These are phyloP conservation scores for Globodera ellingtonae DNA, from an alignment of 1,140 invertebrate species.

Conservation along the genomic window DNA sequence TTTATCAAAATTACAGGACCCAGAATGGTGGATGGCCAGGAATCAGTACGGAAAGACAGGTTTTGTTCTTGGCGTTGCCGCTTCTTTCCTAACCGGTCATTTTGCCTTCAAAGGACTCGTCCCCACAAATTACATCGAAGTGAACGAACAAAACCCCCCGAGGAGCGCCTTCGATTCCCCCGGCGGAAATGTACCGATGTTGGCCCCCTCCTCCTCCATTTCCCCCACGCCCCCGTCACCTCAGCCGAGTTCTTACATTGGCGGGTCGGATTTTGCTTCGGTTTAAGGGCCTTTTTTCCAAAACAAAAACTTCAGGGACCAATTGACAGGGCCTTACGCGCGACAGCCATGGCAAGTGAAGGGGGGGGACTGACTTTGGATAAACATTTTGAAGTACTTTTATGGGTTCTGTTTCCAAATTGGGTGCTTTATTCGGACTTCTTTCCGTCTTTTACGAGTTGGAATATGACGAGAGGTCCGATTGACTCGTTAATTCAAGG, in stretches of 20 bases:
- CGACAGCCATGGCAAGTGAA: constrained; percentile 82
- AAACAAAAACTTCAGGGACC: constrained; percentile 50
- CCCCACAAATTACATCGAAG: constrained; percentile 29
- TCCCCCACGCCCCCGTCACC: constrained; percentile 19
- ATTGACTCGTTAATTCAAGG: neutral
- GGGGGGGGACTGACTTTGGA: too few relatives aligned
- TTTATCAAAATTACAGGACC: constrained; percentile 83
- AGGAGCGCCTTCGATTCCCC: constrained; percentile 18
- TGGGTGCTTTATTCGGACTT: too few relatives aligned
- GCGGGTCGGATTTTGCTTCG: neutral
- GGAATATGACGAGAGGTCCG: too few relatives aligned
- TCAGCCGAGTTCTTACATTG: constrained; percentile 17
- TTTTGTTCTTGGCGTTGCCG: constrained; percentile 78
- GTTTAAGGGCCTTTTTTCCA: neutral
- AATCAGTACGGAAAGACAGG: constrained; percentile 85
- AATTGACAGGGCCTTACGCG: constrained; percentile 73
- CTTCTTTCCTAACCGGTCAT: constrained; percentile 36
- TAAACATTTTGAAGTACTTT: too few relatives aligned
- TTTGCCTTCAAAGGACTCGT: constrained; percentile 5
- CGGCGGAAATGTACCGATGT: neutral
- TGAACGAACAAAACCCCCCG: constrained; percentile 11
- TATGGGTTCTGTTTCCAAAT: too few relatives aligned
- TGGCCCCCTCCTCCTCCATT: neutral
- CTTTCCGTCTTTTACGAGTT: too few relatives aligned
- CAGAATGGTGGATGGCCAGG: constrained; percentile 94